These are phyloP conservation scores for Montipora sp. DNA, from an alignment of 64 coral and sea anemone species.

Conservation along the genomic window DNA sequence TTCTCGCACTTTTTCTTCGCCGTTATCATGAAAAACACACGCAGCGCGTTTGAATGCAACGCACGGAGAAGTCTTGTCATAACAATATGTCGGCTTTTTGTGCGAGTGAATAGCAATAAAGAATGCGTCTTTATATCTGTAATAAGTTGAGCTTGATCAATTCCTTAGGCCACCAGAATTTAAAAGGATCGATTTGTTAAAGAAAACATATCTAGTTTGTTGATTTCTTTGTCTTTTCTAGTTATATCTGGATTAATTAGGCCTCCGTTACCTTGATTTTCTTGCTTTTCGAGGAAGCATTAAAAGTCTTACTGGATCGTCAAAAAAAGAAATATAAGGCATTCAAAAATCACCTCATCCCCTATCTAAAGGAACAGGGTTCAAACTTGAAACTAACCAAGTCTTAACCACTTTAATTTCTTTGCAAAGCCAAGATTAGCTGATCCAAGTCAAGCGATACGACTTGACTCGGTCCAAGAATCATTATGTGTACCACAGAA, in stretches of 20 bases:
- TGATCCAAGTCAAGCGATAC: too few relatives aligned
- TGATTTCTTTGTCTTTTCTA: neutral
- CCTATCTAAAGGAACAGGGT: too few relatives aligned
- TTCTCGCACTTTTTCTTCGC: neutral
- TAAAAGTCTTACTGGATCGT: too few relatives aligned
- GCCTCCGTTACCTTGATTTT: neutral
- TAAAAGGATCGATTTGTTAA: constrained; percentile 7
- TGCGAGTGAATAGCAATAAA: constrained; percentile 19
- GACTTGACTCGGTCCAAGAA: too few relatives aligned
- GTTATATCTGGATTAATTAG: neutral
- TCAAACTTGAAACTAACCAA: too few relatives aligned
- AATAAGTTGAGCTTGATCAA: constrained; percentile 6
- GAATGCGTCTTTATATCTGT: constrained; percentile 13
- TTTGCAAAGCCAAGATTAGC: too few relatives aligned
- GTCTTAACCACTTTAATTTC: too few relatives aligned
- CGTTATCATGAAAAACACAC: neutral
- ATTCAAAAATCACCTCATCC: too few relatives aligned
- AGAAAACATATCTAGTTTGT: neutral
- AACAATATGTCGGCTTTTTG: constrained; percentile 25
- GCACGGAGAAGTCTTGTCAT: constrained; percentile 16
- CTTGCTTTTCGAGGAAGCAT: neutral
- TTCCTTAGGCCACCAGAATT: constrained; percentile 7
- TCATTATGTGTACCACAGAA: too few relatives aligned
- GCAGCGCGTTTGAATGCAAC: neutral
- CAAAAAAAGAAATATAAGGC: too few relatives aligned